These are phyloP conservation scores for Mnemiopsis leidyi DNA, from an alignment of 37 sponge, comb jelly and placozoan genomes.

Conservation along the genomic window DNA sequence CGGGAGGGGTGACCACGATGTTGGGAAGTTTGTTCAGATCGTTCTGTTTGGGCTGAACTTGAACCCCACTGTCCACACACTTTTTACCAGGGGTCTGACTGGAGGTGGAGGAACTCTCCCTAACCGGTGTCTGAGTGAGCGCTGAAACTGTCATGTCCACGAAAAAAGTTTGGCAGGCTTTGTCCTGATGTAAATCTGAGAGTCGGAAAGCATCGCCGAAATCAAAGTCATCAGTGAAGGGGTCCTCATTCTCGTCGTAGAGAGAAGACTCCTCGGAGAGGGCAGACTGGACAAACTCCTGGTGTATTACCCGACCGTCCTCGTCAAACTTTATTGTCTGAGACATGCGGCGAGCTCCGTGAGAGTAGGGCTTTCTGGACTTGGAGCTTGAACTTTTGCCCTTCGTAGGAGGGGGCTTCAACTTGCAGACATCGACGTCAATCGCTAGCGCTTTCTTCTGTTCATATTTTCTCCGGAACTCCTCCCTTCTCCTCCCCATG, in stretches of 20 bases:
- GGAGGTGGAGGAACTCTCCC: neutral
- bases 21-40: conserved; percentile 54
- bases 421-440: conserved; percentile 39
- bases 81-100: neutral
- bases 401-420: neutral
- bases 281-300: conserved; percentile 3
- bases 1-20: conserved; percentile 56
- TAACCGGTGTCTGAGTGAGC: neutral
- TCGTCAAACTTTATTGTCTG: conserved; percentile 48
- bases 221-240: neutral
- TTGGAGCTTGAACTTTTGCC: neutral
- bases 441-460: neutral
- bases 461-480: conserved; percentile 23
- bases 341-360: neutral
- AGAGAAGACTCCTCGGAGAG: neutral
- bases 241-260: conserved; percentile 11
- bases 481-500: conserved; percentile 4
- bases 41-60: neutral
- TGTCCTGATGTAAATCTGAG: neutral
- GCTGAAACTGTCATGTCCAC: neutral
- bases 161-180: neutral
- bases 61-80: neutral
- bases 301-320: neutral
- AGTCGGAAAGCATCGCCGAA: neutral
- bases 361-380: neutral